Base-by-base conservation (phyloP, 2,888 invertebrate species). In the Tachina lurida region DNA sequence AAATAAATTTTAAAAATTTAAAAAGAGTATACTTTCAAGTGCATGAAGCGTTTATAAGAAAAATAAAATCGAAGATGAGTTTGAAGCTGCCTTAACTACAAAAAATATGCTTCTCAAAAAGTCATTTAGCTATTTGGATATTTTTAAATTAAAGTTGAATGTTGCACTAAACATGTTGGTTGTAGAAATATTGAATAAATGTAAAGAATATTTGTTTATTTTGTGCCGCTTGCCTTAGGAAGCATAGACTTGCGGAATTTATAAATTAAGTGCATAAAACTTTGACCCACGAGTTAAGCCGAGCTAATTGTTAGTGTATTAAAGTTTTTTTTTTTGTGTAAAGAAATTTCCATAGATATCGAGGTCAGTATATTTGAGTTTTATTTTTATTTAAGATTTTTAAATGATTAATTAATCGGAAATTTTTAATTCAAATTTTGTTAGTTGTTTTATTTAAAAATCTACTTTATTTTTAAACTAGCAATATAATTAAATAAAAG, bases 401-500 rank as follows among this genome's bases (percentile, higher is more conserved):
- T 31, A 7, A 31, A 31, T 31, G 5, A 31, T 31, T 31, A 31
- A 7, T 31, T 31, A 1, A 31, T 0, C 5, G 5, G 7, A 31
- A 31, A 31, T 7, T 31, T 31, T 31, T 7, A 31, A 31, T 31
- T 3, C 47, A 13, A 47, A 12, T 47, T 13, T 12, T 12, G 12
- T 47, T 47, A 12, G 12, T 47, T 0, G 3, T 13, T 13, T 10
- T 4, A 47, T 47, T 47, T 13, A 13, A 47, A 47, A 49, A 45
- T 10, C 22, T 56, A 43, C 17, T 41, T 45, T n/a, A 47, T 47
- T 60, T 47, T 73, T 45, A 10, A 58, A 19, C n/a, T 22, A 15
- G 45, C 47, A 49, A 52, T 49, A 47, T 49, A n/a, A n/a, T n/a
- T n/a, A 39, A 63, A 60, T 58, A 49, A 79, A 71, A 41, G 39